These are phyloP conservation scores for Ahaetulla prasina DNA, from an alignment of 2,113 vertebrate genomes.

Conservation along the genomic window DNA sequence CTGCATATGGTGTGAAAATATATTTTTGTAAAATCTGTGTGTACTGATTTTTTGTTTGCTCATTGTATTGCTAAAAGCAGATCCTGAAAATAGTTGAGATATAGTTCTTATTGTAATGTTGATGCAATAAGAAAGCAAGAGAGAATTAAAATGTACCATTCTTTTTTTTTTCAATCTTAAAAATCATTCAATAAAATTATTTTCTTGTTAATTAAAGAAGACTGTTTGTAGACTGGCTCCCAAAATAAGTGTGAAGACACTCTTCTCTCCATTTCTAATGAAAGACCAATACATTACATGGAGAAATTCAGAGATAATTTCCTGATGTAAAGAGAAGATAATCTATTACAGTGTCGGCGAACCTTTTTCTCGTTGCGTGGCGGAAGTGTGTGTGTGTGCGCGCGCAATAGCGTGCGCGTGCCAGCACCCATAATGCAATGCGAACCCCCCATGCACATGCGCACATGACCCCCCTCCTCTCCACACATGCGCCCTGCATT, in stretches of 20 bases:
- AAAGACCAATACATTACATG: not conserved
- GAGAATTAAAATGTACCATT: slow-evolving; percentile 32
- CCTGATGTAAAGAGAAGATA: not conserved
- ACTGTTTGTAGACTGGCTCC: not conserved
- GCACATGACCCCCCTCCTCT: too few species aligned
- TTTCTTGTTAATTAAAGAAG: not conserved
- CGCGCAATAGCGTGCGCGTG: fast-evolving
- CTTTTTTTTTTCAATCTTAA: slow-evolving; percentile 5
- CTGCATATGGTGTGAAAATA: slow-evolving; percentile 32
- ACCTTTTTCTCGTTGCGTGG: too few species aligned
- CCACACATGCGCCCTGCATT: too few species aligned
- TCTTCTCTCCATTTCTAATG: not conserved
- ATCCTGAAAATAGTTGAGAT: slow-evolving; percentile 36
- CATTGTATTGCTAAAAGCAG: slow-evolving; percentile 30
- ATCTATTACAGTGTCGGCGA: too few species aligned
- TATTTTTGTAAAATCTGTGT: slow-evolving; percentile 51
- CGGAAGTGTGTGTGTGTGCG: too few species aligned
- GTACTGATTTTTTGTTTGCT: slow-evolving; percentile 3
- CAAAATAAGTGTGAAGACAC: not conserved
- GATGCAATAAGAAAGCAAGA: not conserved
- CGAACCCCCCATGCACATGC: too few species aligned
- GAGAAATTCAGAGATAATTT: not conserved
- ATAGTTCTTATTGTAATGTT: not conserved
- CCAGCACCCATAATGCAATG: too few species aligned
- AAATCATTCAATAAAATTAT: not conserved